phyloP scores from a whole-genome alignment of 2,797 vertebrate species.

The Podargus strigoides region DNA sequence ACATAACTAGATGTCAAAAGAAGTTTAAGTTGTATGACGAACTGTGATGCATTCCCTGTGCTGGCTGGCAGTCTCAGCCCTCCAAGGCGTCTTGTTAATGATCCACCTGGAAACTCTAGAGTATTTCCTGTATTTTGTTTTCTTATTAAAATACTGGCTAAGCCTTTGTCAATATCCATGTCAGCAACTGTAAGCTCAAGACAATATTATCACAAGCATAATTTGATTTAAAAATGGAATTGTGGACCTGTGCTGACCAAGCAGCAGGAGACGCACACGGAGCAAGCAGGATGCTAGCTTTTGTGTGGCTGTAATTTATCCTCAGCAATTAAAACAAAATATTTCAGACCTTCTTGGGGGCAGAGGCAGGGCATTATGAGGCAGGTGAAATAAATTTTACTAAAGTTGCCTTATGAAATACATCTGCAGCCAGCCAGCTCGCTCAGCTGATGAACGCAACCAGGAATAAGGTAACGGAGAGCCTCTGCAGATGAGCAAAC shows the following conservation, averaged over 20 bases:
- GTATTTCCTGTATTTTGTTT: conserved; percentile 90
- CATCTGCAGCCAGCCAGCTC: background rate
- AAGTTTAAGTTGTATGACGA: conserved; percentile 81
- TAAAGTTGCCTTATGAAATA: background rate
- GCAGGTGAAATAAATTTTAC: background rate
- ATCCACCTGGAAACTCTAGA: conserved; percentile 83
- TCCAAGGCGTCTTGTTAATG: conserved; percentile 85
- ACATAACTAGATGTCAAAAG: conserved; percentile 89
- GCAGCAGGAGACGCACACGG: conserved; percentile 55
- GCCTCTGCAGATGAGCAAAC: background rate
- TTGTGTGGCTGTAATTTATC: background rate
- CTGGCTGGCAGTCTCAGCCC: conserved; percentile 70
- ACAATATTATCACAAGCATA: conserved; percentile 91
- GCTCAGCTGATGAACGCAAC: conserved; percentile 9
- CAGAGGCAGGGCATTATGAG: background rate
- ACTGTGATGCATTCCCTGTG: conserved; percentile 70
- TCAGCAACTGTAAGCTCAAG: conserved; percentile 87
- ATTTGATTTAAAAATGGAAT: conserved; percentile 89
- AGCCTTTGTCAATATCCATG: conserved; percentile 94
- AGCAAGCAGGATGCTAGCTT: background rate
- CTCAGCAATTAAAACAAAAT: conserved; percentile 25
- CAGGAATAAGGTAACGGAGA: conserved; percentile 31
- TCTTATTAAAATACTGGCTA: conserved; percentile 93
- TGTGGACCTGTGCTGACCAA: conserved; percentile 80
- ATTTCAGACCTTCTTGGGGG: background rate